Evolutionary conservation across 2,797 vertebrate genomes (phyloP), one percentile per base, ranked within the genome.

Genomic region (Chaetophractus vellerosus): DNA sequence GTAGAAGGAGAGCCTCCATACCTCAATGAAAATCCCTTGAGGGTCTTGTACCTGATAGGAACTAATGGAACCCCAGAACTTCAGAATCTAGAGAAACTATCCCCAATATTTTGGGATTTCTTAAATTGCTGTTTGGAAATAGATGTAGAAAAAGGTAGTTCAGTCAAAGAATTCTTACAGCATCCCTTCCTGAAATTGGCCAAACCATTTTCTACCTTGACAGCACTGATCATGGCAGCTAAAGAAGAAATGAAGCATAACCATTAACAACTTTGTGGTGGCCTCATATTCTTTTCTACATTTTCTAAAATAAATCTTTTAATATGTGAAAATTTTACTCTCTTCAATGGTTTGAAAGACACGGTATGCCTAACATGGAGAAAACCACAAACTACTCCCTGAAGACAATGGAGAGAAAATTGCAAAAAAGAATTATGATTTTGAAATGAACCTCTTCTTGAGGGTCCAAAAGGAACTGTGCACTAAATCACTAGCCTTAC

Each of bases 231-330:
- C 98, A 98, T 99, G 98, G 99, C 99, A 97, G 99, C 99, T 98
- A 99, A 99, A 99, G 99, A 99, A 95, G 99, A 99, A 96, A 99
- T 99, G 99, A 99, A 99, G 99, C 99, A 99, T 98, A 99, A 99
- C 98, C 99, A 99, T 98, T 99, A 99, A 98, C 97, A n/a, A 90
- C 88, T 36, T 79, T 95, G 90, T 81, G 59, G 5, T 96, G 89
- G 97, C 97, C 96, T 97, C 96, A 3, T 95, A 16, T 84, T 97
- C 94, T 94, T 95, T 97, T 45, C 80, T 94, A 96, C 89, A 95
- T 98, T 98, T 97, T 98, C 97, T 97, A 97, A 98, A 98, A 98
- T 96, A 98, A 98, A 96, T 98, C 96, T 98, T 98, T 98, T 97
- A 98, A 98, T 98, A 98, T 98, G 98, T 98, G 98, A 98, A 97